These are phyloP conservation scores for Rynchops niger DNA, from an alignment of 2,113 vertebrate species.

Conservation along the genomic window DNA sequence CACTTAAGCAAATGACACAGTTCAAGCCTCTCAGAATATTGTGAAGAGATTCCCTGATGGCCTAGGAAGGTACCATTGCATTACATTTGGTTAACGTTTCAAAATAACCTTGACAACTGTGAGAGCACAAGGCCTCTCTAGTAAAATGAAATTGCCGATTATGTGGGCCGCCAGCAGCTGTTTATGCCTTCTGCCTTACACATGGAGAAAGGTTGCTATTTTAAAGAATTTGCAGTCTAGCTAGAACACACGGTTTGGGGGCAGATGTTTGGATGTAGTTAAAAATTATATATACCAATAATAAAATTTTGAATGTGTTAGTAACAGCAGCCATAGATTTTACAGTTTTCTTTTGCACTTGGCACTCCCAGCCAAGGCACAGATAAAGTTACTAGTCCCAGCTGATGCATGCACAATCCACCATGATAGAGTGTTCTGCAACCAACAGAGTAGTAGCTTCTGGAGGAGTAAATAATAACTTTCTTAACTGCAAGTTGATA, in stretches of 20 bases:
- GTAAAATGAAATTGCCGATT: background rate
- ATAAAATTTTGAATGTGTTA: background rate
- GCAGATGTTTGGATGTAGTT: slow-evolving; percentile 30
- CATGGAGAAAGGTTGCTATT: background rate
- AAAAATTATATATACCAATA: background rate
- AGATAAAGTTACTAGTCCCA: background rate
- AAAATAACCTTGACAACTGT: background rate
- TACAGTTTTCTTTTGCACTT: background rate
- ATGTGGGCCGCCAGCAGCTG: background rate
- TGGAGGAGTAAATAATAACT: background rate
- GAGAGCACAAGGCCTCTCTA: background rate
- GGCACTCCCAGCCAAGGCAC: background rate
- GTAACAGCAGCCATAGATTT: background rate
- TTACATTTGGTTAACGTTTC: background rate
- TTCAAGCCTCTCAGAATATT: background rate
- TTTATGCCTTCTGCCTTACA: slow-evolving; percentile 2
- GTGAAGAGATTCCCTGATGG: background rate
- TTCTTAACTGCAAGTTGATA: background rate
- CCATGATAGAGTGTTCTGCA: background rate
- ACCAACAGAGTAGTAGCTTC: background rate
- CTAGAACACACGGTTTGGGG: slow-evolving; percentile 27
- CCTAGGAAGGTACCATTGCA: background rate
- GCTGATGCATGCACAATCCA: background rate
- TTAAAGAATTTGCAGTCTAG: slow-evolving; percentile 11
- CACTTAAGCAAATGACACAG: background rate